Percentiles rank a stretch among this genome's conserved stretches.
Conservation (phyloP, 2,888 invertebrate species). For the Spatulosminthurus flaviceps region DNA sequence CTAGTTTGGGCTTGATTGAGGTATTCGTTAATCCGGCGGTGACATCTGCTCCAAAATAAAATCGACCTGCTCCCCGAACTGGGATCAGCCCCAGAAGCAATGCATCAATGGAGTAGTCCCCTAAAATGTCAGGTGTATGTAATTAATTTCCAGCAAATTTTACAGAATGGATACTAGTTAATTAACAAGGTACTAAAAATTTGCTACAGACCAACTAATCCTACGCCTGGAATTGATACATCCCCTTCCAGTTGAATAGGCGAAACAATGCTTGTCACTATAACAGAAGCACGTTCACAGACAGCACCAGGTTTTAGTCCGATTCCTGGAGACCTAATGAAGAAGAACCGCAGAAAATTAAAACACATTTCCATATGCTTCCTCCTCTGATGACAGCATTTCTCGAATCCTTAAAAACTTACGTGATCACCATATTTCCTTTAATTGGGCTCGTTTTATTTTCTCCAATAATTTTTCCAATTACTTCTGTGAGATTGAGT, state of each 20-base stretch:
- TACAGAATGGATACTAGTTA: too few relatives aligned
- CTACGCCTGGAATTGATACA: neutral
- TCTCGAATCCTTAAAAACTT: neutral
- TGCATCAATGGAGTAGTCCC: slow-evolving; percentile 2
- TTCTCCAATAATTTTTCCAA: neutral
- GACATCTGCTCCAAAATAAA: neutral
- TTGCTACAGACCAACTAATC: neutral
- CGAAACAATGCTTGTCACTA: neutral
- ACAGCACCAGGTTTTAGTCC: neutral
- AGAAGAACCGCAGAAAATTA: neutral
- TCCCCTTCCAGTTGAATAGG: neutral
- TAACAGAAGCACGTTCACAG: neutral
- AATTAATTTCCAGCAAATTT: neutral
- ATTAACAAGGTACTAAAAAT: too few relatives aligned
- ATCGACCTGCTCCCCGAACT: neutral
- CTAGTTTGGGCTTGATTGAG: neutral
- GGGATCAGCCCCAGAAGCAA: slow-evolving; percentile 10
- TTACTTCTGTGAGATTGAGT: neutral
- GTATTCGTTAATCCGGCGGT: neutral
- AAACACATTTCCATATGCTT: neutral
- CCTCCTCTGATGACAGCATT: too few relatives aligned
- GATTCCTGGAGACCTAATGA: neutral
- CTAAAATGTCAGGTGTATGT: neutral
- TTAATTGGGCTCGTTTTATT: neutral
- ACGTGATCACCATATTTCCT: neutral